A percentile compares a stretch with the other conserved stretches of the same genome.
phyloP scores from a whole-genome alignment of 2,113 vertebrate genomes.

The Pluvianellus socialis region DNA sequence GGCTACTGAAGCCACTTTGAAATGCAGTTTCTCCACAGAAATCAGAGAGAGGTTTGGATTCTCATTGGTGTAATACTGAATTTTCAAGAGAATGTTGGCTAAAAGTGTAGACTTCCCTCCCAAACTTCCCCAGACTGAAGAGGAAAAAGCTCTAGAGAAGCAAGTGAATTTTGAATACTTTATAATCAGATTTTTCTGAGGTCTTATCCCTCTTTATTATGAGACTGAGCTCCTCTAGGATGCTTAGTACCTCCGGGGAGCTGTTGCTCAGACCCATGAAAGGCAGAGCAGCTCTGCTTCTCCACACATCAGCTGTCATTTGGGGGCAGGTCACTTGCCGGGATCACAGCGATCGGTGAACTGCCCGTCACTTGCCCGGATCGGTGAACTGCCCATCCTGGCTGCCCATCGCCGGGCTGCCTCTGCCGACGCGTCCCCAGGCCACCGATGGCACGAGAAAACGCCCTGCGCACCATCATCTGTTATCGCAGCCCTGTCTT shows the following conservation, averaged over 20 bases:
- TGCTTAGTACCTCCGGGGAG: background rate
- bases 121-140: background rate
- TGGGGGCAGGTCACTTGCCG: background rate
- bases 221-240: background rate
- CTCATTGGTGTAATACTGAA: background rate
- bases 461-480: fast-evolving
- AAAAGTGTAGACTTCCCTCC: background rate
- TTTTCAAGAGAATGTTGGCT: background rate
- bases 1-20: background rate
- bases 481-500: background rate
- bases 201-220: background rate
- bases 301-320: fast-evolving
- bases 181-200: background rate
- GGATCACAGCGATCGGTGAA: fast-evolving
- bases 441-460: background rate
- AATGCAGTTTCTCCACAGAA: background rate
- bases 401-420: background rate
- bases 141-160: background rate
- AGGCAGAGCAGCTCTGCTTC: background rate
- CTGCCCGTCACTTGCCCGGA: background rate
- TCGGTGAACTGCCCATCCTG: background rate
- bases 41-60: background rate
- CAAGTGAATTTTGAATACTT: background rate
- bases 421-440: fast-evolving
- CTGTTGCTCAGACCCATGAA: background rate